Evolutionary conservation across 2,797 vertebrate genomes (phyloP).

Genomic region (Danio tinwini): DNA sequence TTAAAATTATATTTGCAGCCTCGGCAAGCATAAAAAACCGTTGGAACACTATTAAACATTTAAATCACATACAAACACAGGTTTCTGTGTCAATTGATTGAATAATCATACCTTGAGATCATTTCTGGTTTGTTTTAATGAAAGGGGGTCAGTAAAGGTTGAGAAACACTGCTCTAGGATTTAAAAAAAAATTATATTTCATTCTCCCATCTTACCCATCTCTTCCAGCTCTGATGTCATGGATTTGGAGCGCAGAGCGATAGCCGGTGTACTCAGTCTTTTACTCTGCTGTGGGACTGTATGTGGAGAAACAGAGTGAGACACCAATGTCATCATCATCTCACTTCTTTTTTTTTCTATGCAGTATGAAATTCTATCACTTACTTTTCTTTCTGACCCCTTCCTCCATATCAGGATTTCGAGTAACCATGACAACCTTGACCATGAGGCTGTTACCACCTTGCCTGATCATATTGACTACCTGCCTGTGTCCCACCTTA

Average conservation of each 20-base stretch:
- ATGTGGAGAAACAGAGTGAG: constrained; percentile 10
- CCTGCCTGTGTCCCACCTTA: constrained; percentile 93
- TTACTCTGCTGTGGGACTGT: constrained; percentile 89
- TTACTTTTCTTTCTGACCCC: constrained; percentile 89
- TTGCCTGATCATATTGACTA: constrained; percentile 96
- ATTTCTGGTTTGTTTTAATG: constrained; percentile 14
- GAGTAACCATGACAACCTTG: constrained; percentile 95
- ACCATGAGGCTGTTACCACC: constrained; percentile 95
- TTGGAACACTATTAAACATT: not conserved
- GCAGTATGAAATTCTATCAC: constrained; percentile 9
- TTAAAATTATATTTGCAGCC: not conserved
- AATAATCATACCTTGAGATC: not conserved
- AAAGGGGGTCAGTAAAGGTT: constrained; percentile 2
- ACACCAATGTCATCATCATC: not conserved
- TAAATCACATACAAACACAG: not conserved
- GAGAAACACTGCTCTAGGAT: constrained; percentile 13
- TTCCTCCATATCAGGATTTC: constrained; percentile 94
- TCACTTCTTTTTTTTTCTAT: not conserved
- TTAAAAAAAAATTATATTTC: not conserved
- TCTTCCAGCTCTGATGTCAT: constrained; percentile 97
- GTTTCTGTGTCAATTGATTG: not conserved
- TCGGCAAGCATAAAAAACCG: not conserved
- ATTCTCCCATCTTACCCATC: constrained; percentile 86
- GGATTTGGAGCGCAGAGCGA: constrained; percentile 92
- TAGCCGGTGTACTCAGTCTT: constrained; percentile 87